Base-by-base conservation (phyloP, 2,797 vertebrate species). In the Gallirallus australis region DNA sequence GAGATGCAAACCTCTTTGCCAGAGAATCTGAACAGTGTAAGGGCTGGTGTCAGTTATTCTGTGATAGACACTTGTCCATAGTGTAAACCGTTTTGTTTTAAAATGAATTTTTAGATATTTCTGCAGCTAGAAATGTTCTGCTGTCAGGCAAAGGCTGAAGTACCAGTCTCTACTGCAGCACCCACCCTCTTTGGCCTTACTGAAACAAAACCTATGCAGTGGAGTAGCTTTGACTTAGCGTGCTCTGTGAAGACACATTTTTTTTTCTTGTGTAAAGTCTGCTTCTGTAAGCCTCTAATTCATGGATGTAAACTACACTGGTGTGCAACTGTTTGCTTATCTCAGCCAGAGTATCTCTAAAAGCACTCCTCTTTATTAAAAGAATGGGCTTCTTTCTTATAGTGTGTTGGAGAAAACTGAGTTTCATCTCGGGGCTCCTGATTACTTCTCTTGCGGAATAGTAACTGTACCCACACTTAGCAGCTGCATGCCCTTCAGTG, bases 301-400 rank as follows among this genome's bases (percentile, higher is more conserved):
- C 57, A 31, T 61, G 50, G 19, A 61, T 87, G 57, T 87, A 89
- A 89, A 45, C 60, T 54, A 80, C 33, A 82, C 68, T 84, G 48
- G 71, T 71, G 70, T 94, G 53, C 57, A 80, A 90, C 24, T 56
- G 35, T 77, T 86, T 91, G 64, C 89, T 89, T 86, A 82, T 84
- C 81, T 90, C 35, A 24, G 28, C 64, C 80, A 53, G 60, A 77
- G 45, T 53, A 12, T 71, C 57, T 83, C 13, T 82, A 31, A 76
- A 89, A 94, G 52, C 54, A 77, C 14, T 81, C 37, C 83, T 82
- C 83, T 86, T 90, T 82, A 65, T 59, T 75, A 59, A 77, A 93
- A 92, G 61, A 86, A 86, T 87, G 37, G 60, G 20, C 40, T 68
- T 57, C 40, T 90, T 82, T 45, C 42, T 45, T 45, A 57, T 4